A percentile compares a stretch with the other conserved stretches of the same genome.
phyloP scores from a whole-genome alignment of 2,888 invertebrate species.

The Sphaerophoria rueppellii region DNA sequence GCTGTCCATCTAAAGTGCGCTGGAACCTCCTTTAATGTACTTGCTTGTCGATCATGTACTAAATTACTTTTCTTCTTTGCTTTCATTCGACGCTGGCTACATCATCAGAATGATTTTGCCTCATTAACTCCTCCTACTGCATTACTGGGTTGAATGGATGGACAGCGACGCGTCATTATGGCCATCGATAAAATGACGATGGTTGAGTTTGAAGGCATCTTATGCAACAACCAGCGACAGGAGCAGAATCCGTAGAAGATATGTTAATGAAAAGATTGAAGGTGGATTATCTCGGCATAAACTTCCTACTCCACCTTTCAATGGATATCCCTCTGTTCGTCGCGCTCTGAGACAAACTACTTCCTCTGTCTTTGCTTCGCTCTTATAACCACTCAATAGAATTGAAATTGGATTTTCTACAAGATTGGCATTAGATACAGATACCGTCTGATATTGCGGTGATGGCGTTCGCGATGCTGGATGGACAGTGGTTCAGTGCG shows the following conservation, averaged over 20 bases:
- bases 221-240: slow-evolving; percentile 2
- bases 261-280: slow-evolving; percentile 74
- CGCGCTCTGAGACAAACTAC: background rate
- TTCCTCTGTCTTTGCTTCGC: background rate
- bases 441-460: slow-evolving; percentile 20
- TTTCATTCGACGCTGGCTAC: slow-evolving; percentile 25
- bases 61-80: slow-evolving; percentile 58
- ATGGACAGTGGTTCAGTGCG: too few relatives aligned
- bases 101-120: slow-evolving; percentile 47
- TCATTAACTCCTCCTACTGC: slow-evolving; percentile 71
- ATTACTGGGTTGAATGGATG: slow-evolving; percentile 36
- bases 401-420: slow-evolving; percentile 70
- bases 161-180: slow-evolving; percentile 58
- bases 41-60: slow-evolving; percentile 72
- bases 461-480: background rate
- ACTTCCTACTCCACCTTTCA: slow-evolving; percentile 70
- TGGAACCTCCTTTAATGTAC: slow-evolving; percentile 68
- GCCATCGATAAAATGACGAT: slow-evolving; percentile 25
- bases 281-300: slow-evolving; percentile 63
- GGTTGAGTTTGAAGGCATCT: background rate
- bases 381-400: slow-evolving; percentile 56
- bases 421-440: slow-evolving; percentile 70
- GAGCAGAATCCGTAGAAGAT: slow-evolving; percentile 42
- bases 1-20: slow-evolving; percentile 66
- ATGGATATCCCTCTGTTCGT: background rate